phyloP scores from a whole-genome alignment of 2,113 vertebrate species.

The Hippocampus guttulatus region DNA sequence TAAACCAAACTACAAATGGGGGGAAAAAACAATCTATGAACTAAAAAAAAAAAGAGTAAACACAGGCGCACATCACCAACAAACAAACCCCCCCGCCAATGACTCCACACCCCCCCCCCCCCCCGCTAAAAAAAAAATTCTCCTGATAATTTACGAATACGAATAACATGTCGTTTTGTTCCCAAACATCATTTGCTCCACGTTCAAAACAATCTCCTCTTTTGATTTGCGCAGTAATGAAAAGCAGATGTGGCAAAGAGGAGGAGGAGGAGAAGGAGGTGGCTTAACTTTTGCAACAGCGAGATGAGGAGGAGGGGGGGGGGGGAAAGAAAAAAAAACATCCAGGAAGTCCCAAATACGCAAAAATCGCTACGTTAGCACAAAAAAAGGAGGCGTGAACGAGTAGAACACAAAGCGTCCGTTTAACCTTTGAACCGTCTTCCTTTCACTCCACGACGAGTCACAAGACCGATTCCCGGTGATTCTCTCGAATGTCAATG shows the following conservation, averaged over 20 bases:
- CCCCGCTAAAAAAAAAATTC: no score
- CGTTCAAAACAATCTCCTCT: neutral
- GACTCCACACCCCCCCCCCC: no score
- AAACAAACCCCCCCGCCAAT: no score
- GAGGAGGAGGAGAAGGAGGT: neutral
- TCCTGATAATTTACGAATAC: no score
- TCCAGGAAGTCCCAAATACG: slow-evolving; percentile 67
- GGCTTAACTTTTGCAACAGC: neutral
- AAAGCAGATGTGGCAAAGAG: slow-evolving; percentile 44
- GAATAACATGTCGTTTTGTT: neutral
- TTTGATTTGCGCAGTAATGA: slow-evolving; percentile 18
- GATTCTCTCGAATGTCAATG: slow-evolving; percentile 27
- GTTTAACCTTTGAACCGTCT: slow-evolving; percentile 73
- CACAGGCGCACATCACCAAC: no score
- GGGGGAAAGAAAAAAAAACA: slow-evolving; percentile 5
- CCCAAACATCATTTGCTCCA: neutral
- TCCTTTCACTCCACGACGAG: slow-evolving; percentile 48
- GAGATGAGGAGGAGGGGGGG: neutral
- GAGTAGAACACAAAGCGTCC: slow-evolving; percentile 29
- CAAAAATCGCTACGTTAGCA: slow-evolving; percentile 61
- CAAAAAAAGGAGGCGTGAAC: slow-evolving; percentile 40
- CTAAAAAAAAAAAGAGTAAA: no score
- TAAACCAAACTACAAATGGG: no score
- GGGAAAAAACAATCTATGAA: no score
- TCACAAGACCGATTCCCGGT: slow-evolving; percentile 67